These are phyloP conservation scores for Panthera tigris DNA, from an alignment of 2,113 vertebrate genomes.

Conservation along the genomic window DNA sequence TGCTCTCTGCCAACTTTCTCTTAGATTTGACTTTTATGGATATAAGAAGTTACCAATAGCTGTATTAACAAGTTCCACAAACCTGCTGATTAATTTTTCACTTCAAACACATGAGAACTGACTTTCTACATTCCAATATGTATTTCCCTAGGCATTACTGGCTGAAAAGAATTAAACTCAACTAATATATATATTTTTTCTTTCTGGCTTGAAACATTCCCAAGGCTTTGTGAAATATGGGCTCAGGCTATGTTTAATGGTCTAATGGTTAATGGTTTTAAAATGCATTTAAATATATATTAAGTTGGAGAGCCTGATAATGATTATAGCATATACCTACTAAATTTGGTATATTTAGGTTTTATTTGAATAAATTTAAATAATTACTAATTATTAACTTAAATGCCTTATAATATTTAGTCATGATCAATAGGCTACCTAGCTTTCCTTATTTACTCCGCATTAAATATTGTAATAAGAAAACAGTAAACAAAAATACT, in stretches of 20 bases:
- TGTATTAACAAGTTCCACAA: slow-evolving; percentile 27
- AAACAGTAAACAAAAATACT: background rate
- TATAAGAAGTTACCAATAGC: slow-evolving; percentile 66
- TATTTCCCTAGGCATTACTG: slow-evolving; percentile 78
- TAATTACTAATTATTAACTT: slow-evolving; percentile 16
- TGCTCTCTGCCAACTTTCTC: slow-evolving; percentile 57
- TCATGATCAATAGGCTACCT: background rate
- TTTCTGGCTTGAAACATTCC: slow-evolving; percentile 70
- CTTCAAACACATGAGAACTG: slow-evolving; percentile 68
- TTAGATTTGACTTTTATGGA: slow-evolving; percentile 64
- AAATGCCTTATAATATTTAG: slow-evolving; percentile 41
- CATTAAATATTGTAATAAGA: slow-evolving; percentile 31
- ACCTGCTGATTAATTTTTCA: slow-evolving; percentile 72
- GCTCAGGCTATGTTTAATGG: slow-evolving; percentile 50
- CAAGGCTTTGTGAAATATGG: slow-evolving; percentile 60
- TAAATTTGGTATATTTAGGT: background rate
- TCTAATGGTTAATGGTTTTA: slow-evolving; percentile 25
- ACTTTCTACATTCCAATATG: slow-evolving; percentile 73
- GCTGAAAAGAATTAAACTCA: slow-evolving; percentile 68
- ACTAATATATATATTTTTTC: slow-evolving; percentile 61
- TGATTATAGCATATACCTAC: slow-evolving; percentile 23
- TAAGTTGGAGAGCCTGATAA: slow-evolving; percentile 59
- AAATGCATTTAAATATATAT: slow-evolving; percentile 51
- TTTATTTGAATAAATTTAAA: slow-evolving; percentile 43
- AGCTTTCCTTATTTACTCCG: background rate